These are phyloP conservation scores for Lophius americanus DNA, from an alignment of 2,797 vertebrate genomes.

Conservation along the genomic window DNA sequence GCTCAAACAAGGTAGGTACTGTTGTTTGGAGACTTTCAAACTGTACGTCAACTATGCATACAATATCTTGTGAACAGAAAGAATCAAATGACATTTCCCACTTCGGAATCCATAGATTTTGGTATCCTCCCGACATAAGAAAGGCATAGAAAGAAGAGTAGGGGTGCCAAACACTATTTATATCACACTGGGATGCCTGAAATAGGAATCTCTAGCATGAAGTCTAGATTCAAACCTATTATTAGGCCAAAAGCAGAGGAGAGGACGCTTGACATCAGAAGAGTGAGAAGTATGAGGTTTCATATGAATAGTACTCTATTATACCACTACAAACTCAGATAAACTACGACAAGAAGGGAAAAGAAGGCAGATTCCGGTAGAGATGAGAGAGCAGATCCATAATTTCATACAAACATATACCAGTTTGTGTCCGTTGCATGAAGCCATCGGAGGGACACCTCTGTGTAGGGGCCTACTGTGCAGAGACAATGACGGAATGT, in stretches of 20 bases:
- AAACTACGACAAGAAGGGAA: constrained; percentile 64
- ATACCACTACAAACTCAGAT: constrained; percentile 67
- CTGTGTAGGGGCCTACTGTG: constrained; percentile 68
- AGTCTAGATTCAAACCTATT: too few relatives aligned
- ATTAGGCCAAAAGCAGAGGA: constrained; percentile 37
- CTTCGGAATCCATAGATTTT: too few relatives aligned
- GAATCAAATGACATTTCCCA: constrained; percentile 24
- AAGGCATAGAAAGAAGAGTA: too few relatives aligned
- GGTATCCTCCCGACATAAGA: too few relatives aligned
- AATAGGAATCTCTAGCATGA: too few relatives aligned
- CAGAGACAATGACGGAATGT: constrained; percentile 76
- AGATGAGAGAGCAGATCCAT: constrained; percentile 73
- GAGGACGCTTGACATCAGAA: constrained; percentile 43
- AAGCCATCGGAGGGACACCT: constrained; percentile 56
- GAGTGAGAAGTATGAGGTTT: constrained; percentile 54
- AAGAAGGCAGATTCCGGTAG: constrained; percentile 63
- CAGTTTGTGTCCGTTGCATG: constrained; percentile 64
- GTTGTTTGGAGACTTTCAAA: constrained; percentile 31
- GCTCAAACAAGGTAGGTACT: constrained; percentile 26
- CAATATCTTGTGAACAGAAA: constrained; percentile 52
- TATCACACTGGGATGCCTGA: too few relatives aligned
- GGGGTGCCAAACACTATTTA: too few relatives aligned
- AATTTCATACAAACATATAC: constrained; percentile 73
- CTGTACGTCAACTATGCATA: constrained; percentile 49
- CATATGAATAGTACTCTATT: constrained; percentile 70